These are phyloP conservation scores for Gouania willdenowi DNA, from an alignment of 2,797 vertebrate species.

Conservation along the genomic window DNA sequence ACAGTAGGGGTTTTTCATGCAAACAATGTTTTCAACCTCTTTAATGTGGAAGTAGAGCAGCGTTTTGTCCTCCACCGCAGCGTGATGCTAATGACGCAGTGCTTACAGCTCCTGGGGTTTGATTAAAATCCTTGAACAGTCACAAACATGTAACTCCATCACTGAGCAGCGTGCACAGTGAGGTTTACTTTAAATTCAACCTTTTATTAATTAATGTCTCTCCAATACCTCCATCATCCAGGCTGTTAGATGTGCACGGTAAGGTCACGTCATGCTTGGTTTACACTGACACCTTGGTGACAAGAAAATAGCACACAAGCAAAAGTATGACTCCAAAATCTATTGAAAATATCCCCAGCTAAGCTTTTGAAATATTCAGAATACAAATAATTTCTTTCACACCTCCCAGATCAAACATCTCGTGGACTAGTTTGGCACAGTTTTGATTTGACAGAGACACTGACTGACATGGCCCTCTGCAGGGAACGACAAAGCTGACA, in stretches of 20 bases:
- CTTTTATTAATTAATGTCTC: not conserved
- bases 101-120: conserved; percentile 5
- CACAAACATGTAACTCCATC: not conserved
- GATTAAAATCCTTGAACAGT: conserved; percentile 7
- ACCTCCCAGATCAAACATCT: conserved; percentile 4
- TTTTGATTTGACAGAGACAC: conserved; percentile 24
- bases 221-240: not conserved
- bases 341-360: not conserved
- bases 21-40: conserved; percentile 14
- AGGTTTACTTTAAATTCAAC: not conserved
- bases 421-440: not conserved
- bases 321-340: not conserved
- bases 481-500: conserved; percentile 10
- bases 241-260: not conserved
- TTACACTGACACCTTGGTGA: not conserved
- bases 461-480: conserved; percentile 6
- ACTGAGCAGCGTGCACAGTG: not conserved
- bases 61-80: conserved; percentile 12
- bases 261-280: not conserved
- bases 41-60: conserved; percentile 2
- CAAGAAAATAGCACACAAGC: not conserved
- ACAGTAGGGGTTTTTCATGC: not conserved
- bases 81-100: conserved; percentile 12
- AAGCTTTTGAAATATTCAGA: conserved; percentile 2
- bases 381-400: conserved; percentile 1